Base-by-base conservation (phyloP, 2,113 vertebrate species). In the Daphoenositta chrysoptera region DNA sequence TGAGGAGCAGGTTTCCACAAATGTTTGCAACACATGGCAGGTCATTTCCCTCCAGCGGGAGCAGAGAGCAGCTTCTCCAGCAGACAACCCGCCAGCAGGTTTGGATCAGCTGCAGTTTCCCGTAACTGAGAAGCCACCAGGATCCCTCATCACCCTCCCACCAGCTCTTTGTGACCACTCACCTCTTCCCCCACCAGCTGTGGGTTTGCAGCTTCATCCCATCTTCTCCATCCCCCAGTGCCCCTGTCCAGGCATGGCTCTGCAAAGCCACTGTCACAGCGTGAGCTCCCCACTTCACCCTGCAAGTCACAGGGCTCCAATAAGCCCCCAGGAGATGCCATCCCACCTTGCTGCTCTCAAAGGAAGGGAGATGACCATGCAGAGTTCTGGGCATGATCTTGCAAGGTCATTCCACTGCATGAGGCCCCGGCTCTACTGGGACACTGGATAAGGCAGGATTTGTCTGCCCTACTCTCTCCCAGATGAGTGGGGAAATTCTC, bases 271-370 rank as follows among this genome's bases (percentile, higher is more conserved):
- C 64, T 53, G 37, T 39, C 40, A 15, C 1, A 50, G 28, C 5
- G 1, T 3, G 5, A 87, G 6, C 40, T 65, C 26, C 17, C 13
- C 1, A 0, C 24, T 31, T 77, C 2, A 0, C 12, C 23, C 24
- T 79, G 45, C 51, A 37, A 54, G 30, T 24, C 14, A 11, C 2
- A 0, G 27, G 42, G n/a, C 33, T 58, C 31, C 61, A 60, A 2
- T 8, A 33, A 75, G 6, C 6, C 33, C 37, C 33, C 73, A 45
- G 35, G 1, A 1, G 4, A 22, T 0, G 2, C 19, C 48, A 37
- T 39, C 30, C 7, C 17, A 28, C 14, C 24, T 31, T 33, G 18
- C n/a, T 61, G 30, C 42, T 76, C 31, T 65, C 42, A 9, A 1
- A 61, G 37, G 11, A 50, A 15, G 4, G 0, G 1, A 47, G 5